Evolutionary conservation across 2,113 vertebrate genomes (phyloP).

Genomic region (Pachycephala philippinensis): DNA sequence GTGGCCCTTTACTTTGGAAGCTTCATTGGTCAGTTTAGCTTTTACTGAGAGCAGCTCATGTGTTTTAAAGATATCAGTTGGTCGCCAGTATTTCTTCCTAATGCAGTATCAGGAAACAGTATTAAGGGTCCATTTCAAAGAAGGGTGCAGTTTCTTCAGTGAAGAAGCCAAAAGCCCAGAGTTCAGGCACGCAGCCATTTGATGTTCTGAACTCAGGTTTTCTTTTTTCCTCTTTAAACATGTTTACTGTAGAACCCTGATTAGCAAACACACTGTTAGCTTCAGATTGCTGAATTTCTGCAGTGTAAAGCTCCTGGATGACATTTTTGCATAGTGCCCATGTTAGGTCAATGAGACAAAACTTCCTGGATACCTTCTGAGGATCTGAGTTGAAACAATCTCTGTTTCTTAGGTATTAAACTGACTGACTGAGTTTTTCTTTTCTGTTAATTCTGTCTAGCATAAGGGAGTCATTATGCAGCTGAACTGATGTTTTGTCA

Average conservation of each 20-base stretch:
- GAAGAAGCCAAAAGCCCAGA: slow-evolving; percentile 19
- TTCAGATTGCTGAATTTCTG: slow-evolving; percentile 7
- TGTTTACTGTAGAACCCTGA: not conserved
- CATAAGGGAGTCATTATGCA: not conserved
- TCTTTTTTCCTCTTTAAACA: not conserved
- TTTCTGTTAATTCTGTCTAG: slow-evolving; percentile 20
- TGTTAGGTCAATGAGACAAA: not conserved
- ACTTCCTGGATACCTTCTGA: not conserved
- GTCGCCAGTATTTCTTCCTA: slow-evolving; percentile 46
- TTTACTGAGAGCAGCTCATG: slow-evolving; percentile 5
- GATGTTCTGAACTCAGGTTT: not conserved
- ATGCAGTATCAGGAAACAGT: slow-evolving; percentile 13
- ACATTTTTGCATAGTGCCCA: not conserved
- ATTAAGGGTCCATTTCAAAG: slow-evolving; percentile 35
- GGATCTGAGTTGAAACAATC: not conserved
- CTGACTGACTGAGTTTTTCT: slow-evolving; percentile 28
- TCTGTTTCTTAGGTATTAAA: slow-evolving; percentile 10
- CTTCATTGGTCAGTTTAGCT: not conserved
- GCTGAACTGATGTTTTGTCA: slow-evolving; percentile 28
- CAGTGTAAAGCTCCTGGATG: not conserved
- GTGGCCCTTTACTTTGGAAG: not conserved
- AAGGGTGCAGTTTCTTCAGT: not conserved
- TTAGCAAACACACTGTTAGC: slow-evolving; percentile 3
- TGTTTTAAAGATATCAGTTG: not conserved
- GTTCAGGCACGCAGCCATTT: not conserved